Base-by-base conservation (phyloP, 2,888 invertebrate genomes). In the Drosophila paranaensis region DNA sequence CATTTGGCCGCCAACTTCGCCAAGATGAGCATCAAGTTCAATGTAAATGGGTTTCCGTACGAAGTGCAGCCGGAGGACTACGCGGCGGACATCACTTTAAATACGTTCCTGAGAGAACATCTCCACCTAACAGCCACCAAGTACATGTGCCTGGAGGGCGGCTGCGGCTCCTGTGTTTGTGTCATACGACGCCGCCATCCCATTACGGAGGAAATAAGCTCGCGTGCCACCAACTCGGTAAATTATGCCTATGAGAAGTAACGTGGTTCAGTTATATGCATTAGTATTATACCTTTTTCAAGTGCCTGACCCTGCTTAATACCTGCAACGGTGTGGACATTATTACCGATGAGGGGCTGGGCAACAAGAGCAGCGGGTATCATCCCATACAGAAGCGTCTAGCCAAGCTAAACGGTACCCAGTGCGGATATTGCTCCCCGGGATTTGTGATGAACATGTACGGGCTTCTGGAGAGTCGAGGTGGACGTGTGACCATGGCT, bases 401-500 rank as follows among this genome's bases (percentile, higher is more conserved):
- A 60, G 95, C 95, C 0, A 93, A 94, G 54, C 94, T 95, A 80
- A 95, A 95, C 90, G 96, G 96, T 0, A 95, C 95, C 0, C 96
- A 96, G 89, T 96, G 96, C 88, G 96, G 96, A 0, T 96, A 93
- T 90, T 97, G 97, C 82, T 95, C 96, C n/a, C 95, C 96, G 1
- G 97, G 96, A 20, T 96, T 96, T 95, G 94, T 96, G 61, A 96
- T 96, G 96, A 95, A 94, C 81, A 96, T 96, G 96, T 92, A 76
- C 89, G 95, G 94, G 37, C 81, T 95, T 25, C 86, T 94, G 62
- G 93, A 94, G 85, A 91, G 93, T 0, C 94, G 93, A 56, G 69
- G 63, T 0, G 93, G 94, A 30, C 92, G 93, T 37, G 82, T 95
- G 14, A 94, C 94, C 1, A 94, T 94, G 93, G 92, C 94, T 73